Percentiles rank a stretch among this genome's conserved stretches.
phyloP scores from a whole-genome alignment of 37 sponge, comb jelly and placozoan species.

The Cladorhizidae sp. region DNA sequence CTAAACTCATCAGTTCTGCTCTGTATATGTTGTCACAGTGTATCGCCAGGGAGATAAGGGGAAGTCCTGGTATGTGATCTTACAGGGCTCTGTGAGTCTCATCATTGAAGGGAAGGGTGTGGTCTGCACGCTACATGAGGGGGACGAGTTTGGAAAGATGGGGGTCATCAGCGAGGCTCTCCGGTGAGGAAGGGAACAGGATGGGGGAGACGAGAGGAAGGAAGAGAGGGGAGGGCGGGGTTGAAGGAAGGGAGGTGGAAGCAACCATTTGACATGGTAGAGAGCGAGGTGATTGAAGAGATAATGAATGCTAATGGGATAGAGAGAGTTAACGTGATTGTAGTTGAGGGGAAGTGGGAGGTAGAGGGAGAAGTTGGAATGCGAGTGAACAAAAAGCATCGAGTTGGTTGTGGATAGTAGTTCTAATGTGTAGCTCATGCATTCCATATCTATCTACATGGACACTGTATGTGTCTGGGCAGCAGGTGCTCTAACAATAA shows the following conservation, averaged over 20 bases:
- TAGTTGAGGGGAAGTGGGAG: no score
- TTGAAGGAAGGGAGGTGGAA: not conserved
- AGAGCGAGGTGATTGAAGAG: no score
- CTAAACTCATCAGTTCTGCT: not conserved
- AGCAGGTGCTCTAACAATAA: not conserved
- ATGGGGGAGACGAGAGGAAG: no score
- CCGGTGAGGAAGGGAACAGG: conserved; percentile 9
- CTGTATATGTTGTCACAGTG: conserved; percentile 50
- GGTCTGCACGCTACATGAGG: conserved; percentile 86
- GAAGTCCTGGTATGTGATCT: conserved; percentile 82
- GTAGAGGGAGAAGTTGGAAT: no score
- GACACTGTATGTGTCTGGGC: not conserved
- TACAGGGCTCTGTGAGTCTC: conserved; percentile 88
- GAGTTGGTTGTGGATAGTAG: no score
- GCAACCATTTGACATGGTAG: no score
- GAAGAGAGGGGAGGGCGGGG: no score
- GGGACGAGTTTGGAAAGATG: conserved; percentile 93
- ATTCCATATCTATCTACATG: no score
- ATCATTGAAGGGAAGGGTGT: conserved; percentile 84
- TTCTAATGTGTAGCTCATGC: no score
- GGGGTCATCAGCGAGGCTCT: conserved; percentile 71
- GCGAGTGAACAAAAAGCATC: no score
- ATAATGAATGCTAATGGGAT: no score
- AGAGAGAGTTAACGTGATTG: no score
- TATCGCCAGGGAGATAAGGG: conserved; percentile 86